Percentiles rank a stretch among this genome's conserved stretches.
phyloP scores from a whole-genome alignment of 2,113 vertebrate species.

The Xerus inauris region DNA sequence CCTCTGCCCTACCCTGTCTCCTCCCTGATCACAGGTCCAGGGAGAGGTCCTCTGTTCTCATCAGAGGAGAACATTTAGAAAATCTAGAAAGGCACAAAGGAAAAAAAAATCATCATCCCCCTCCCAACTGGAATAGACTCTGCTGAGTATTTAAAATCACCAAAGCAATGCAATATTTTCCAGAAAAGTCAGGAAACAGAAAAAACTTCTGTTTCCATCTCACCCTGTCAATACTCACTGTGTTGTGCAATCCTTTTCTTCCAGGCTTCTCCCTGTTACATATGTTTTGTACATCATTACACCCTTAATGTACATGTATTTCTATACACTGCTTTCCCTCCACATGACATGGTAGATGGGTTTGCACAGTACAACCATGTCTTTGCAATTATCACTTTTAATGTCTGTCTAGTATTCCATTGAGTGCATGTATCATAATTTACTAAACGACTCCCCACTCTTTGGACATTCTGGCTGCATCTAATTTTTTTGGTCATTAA shows the following conservation, averaged over 20 bases:
- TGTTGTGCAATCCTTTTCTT: rapidly evolving
- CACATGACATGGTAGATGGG: rapidly evolving
- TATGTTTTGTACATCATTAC: neutral
- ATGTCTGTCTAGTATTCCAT: constrained; percentile 29
- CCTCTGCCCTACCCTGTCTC: too few species aligned
- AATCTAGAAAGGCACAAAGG: neutral
- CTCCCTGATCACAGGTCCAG: neutral
- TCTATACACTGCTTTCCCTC: neutral
- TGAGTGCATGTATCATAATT: neutral
- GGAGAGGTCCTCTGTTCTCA: too few species aligned
- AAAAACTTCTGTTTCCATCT: neutral
- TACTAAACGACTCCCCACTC: neutral
- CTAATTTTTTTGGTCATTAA: constrained; percentile 36
- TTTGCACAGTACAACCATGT: neutral
- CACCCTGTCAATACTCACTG: rapidly evolving
- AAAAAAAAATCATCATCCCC: neutral
- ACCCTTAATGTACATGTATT: neutral
- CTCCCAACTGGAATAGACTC: neutral
- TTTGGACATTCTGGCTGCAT: neutral
- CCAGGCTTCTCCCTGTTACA: neutral
- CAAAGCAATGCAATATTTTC: neutral
- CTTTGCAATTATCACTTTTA: neutral
- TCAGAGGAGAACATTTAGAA: neutral
- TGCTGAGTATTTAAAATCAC: neutral
- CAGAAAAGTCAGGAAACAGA: neutral